phyloP scores from a whole-genome alignment of 2,888 invertebrate genomes.

The Parapristionchus giblindavisi region DNA sequence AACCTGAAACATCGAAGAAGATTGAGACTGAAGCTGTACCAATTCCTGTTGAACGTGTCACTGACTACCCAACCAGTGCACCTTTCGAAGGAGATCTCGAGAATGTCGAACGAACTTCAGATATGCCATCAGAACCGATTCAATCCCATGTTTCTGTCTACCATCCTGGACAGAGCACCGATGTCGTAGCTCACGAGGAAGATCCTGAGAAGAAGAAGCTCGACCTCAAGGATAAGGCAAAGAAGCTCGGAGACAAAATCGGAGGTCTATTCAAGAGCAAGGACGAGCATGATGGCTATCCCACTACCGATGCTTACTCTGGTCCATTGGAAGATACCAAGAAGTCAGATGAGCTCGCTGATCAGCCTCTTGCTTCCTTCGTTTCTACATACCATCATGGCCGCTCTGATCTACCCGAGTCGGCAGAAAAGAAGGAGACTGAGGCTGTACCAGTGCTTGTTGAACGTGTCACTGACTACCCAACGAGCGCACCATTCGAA shows the following conservation, averaged over 20 bases:
- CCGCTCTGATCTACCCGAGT: too few species aligned
- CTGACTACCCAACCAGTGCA: slow-evolving; percentile 1
- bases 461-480: too few species aligned
- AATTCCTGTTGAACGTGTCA: neutral
- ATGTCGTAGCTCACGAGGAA: neutral
- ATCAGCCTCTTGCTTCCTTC: too few species aligned
- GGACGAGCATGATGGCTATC: slow-evolving; percentile 9
- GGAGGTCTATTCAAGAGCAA: slow-evolving; percentile 23
- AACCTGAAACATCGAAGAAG: neutral
- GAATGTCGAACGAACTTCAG: neutral
- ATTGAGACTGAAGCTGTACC: neutral
- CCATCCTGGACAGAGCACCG: slow-evolving; percentile 13
- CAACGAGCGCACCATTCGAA: slow-evolving; percentile 3
- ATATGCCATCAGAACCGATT: slow-evolving; percentile 3
- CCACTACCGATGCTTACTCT: too few species aligned
- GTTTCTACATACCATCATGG: too few species aligned
- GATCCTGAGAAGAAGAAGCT: slow-evolving; percentile 19
- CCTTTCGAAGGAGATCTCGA: slow-evolving; percentile 24
- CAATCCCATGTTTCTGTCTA: slow-evolving; percentile 17
- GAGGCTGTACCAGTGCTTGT: too few species aligned
- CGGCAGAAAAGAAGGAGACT: too few species aligned
- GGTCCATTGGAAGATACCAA: too few species aligned
- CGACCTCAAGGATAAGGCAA: slow-evolving; percentile 22
- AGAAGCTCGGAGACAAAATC: slow-evolving; percentile 11
- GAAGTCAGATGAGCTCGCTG: too few species aligned